Evolutionary conservation across 2,888 invertebrate species (phyloP).

Genomic region (Amiota communis): DNA sequence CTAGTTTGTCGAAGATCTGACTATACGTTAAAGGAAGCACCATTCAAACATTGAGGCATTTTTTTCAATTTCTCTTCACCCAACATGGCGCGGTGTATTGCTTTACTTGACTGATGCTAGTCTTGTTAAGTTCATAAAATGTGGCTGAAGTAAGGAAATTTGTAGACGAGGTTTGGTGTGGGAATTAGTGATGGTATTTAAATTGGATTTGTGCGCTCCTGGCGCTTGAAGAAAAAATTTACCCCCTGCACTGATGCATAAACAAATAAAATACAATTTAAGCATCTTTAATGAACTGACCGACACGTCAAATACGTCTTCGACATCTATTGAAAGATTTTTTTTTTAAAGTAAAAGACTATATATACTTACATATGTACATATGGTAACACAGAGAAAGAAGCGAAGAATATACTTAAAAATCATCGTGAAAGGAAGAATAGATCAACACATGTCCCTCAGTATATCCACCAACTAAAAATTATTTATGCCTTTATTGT

Average conservation of each 20-base stretch:
- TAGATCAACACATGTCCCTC: no score
- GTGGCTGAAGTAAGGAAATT: slow-evolving; percentile 12
- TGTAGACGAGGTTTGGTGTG: not conserved
- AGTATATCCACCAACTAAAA: no score
- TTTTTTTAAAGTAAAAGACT: not conserved
- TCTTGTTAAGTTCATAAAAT: slow-evolving; percentile 19
- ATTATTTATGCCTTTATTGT: no score
- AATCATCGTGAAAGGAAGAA: no score
- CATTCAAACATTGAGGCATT: not conserved
- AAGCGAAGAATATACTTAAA: no score
- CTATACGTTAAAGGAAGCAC: not conserved
- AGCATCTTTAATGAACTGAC: slow-evolving; percentile 60
- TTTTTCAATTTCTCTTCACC: slow-evolving; percentile 1
- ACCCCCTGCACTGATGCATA: slow-evolving; percentile 37
- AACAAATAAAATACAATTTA: slow-evolving; percentile 59
- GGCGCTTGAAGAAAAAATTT: slow-evolving; percentile 44
- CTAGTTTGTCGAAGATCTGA: not conserved
- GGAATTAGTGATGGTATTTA: slow-evolving; percentile 49
- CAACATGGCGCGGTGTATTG: no score
- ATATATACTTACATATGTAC: no score
- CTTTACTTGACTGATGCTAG: no score
- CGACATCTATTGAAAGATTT: no score
- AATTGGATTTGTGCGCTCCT: slow-evolving; percentile 66
- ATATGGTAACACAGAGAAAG: no score
- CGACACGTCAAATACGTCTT: slow-evolving; percentile 20